Evolutionary conservation across 1,140 invertebrate species (phyloP).

Genomic region (honey bee (Apis mellifera)): DNA sequence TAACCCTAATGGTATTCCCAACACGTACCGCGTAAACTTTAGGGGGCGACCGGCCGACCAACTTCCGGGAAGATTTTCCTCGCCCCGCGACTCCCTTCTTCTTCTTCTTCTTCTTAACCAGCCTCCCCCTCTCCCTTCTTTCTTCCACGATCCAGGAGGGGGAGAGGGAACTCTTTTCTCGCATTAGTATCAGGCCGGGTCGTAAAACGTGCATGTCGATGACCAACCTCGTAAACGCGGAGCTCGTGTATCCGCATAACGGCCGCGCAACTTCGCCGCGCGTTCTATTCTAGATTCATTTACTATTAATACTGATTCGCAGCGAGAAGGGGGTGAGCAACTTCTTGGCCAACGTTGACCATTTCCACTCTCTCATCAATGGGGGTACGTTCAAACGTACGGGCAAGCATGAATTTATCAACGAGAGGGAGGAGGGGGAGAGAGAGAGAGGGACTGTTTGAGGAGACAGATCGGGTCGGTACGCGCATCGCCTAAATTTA

Average conservation of each 20-base stretch:
- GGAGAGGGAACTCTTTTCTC: slow-evolving; percentile 10
- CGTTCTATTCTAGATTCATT: slow-evolving; percentile 80
- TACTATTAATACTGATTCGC: slow-evolving; percentile 81
- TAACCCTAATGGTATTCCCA: slow-evolving; percentile 60
- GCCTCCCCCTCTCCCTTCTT: background rate
- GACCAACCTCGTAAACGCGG: slow-evolving; percentile 35
- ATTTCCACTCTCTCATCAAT: slow-evolving; percentile 75
- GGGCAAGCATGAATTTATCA: slow-evolving; percentile 77
- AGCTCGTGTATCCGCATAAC: slow-evolving; percentile 65
- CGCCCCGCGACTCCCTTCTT: slow-evolving; percentile 26
- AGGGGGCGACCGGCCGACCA: slow-evolving; percentile 14
- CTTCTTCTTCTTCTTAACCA: background rate
- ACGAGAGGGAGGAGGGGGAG: slow-evolving; percentile 50
- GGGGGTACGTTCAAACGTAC: slow-evolving; percentile 75
- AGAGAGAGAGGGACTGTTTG: too few relatives aligned
- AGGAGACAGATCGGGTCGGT: too few relatives aligned
- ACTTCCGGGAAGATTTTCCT: slow-evolving; percentile 57
- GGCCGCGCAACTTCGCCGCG: slow-evolving; percentile 25
- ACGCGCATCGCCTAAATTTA: slow-evolving; percentile 13
- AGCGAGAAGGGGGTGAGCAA: slow-evolving; percentile 61
- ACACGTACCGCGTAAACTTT: slow-evolving; percentile 50
- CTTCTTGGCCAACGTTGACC: slow-evolving; percentile 71
- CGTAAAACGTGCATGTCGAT: slow-evolving; percentile 58
- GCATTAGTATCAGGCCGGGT: slow-evolving; percentile 62
- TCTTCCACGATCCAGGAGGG: background rate